Evolutionary conservation across 1,140 invertebrate species (phyloP), one percentile per base, ranked within the genome.

Genomic region (Temnothorax curvispinosus): DNA sequence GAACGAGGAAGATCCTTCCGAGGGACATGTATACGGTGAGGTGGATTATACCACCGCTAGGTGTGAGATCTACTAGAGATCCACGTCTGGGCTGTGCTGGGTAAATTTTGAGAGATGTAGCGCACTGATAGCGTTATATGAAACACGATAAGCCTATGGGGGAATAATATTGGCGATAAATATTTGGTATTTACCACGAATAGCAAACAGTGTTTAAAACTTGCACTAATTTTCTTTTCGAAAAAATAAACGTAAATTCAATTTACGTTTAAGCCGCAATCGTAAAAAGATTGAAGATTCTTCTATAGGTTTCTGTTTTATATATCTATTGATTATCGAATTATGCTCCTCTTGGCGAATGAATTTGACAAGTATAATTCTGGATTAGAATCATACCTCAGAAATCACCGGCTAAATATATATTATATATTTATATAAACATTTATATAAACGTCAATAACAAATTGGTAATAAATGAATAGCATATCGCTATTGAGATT

Each of bases 1-100:
- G 82, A 67, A 32, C 72, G 82, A 54, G 74, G 35, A 50, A 54
- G 82, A 85, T 65, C 60, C 72, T 85, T 84, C 44, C 80, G 80
- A 84, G 80, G 27, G 69, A 84, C 80, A 18, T 60, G 69, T 60
- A 84, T 60, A 84, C 27, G 18, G 35, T 27, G 56, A n/a, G 69
- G 69, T 41, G 80, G 80, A 84, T 84, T 84, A 75, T 58, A 60
- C 54, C 9, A 69, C 47, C 80, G 50, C 56, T 41, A 72, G 65
- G 50, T 54, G 64, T 41, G 47, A 50, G 65, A 74, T 52, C 77
- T 27, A 5, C 32, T 41, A 32, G 76, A 32, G 76, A 65, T 47
- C 18, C 72, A 9, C 54, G 72, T 15, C 41, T 78, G 50, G 60
- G 27, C 54, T 65, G 76, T 15, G 41, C 44, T 15, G 27, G 44